These are phyloP conservation scores for Limnephilus rhombicus DNA, from an alignment of 2,888 invertebrate species.

Conservation along the genomic window DNA sequence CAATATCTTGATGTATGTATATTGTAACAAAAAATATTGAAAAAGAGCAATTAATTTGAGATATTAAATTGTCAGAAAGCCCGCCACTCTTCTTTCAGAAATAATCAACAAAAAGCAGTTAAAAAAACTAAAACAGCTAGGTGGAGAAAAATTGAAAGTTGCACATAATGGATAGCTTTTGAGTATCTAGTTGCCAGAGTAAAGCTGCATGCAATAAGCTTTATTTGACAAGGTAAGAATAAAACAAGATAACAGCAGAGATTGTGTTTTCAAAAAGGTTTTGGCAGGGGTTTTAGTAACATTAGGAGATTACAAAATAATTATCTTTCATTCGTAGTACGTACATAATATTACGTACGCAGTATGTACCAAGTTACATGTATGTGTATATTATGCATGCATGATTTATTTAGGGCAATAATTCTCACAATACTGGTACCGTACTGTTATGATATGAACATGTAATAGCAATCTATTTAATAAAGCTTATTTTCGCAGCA, in stretches of 20 bases:
- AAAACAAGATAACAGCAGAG: background rate
- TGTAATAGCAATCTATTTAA: constrained; percentile 30
- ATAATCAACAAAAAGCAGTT: background rate
- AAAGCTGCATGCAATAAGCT: background rate
- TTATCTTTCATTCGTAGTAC: background rate
- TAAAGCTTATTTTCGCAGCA: background rate
- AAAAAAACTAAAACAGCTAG: background rate
- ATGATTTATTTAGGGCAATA: background rate
- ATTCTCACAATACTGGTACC: background rate
- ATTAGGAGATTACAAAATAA: background rate
- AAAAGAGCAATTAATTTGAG: no score
- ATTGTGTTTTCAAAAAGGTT: background rate
- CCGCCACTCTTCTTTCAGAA: no score
- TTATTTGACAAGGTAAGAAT: background rate
- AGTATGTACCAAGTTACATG: background rate
- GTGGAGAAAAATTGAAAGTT: background rate
- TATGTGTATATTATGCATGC: background rate
- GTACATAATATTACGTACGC: no score
- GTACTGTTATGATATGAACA: constrained; percentile 17
- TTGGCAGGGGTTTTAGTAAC: background rate
- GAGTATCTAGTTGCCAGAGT: background rate
- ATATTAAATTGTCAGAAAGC: no score
- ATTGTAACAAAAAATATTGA: background rate
- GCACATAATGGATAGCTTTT: background rate
- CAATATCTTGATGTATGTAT: background rate